Percentiles rank a stretch among this genome's conserved stretches.
Evolutionary conservation across 2,888 invertebrate species (phyloP).

Genomic region (Andricus curvator): DNA sequence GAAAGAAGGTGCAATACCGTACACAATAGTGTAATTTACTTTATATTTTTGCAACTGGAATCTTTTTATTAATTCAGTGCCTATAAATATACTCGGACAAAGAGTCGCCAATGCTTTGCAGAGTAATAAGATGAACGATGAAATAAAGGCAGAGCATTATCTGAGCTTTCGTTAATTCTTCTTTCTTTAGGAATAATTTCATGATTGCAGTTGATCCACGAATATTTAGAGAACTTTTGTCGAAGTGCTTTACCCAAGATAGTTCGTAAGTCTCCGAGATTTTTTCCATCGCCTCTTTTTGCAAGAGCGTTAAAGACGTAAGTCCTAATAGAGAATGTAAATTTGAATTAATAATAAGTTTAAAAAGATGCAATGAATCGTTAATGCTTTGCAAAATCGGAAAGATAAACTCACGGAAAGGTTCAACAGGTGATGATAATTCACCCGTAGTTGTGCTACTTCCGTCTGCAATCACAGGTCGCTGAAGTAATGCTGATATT

Average conservation of each 20-base stretch:
- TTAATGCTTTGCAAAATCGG: neutral
- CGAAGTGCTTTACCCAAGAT: too few relatives aligned
- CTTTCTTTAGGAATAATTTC: neutral
- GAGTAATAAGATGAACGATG: conserved; percentile 31
- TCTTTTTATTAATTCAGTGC: conserved; percentile 47
- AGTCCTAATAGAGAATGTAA: too few relatives aligned
- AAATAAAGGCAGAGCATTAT: conserved; percentile 44
- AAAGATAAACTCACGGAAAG: neutral
- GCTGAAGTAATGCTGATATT: neutral
- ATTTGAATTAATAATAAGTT: too few relatives aligned
- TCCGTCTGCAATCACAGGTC: neutral
- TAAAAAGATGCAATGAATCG: neutral
- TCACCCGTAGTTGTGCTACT: neutral
- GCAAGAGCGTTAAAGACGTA: too few relatives aligned
- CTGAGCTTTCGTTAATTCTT: conserved; percentile 38
- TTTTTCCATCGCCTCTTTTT: too few relatives aligned
- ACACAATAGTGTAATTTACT: conserved; percentile 48
- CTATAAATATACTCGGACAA: conserved; percentile 48
- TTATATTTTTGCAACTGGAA: conserved; percentile 52
- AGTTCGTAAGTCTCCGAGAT: too few relatives aligned
- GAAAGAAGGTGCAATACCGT: conserved; percentile 51
- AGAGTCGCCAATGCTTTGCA: conserved; percentile 35
- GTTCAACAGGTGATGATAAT: conserved; percentile 7
- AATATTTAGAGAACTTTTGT: conserved; percentile 5
- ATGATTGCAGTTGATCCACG: neutral